These are phyloP conservation scores for Microtus oregoni DNA, from an alignment of 2,113 vertebrate species.

Conservation along the genomic window DNA sequence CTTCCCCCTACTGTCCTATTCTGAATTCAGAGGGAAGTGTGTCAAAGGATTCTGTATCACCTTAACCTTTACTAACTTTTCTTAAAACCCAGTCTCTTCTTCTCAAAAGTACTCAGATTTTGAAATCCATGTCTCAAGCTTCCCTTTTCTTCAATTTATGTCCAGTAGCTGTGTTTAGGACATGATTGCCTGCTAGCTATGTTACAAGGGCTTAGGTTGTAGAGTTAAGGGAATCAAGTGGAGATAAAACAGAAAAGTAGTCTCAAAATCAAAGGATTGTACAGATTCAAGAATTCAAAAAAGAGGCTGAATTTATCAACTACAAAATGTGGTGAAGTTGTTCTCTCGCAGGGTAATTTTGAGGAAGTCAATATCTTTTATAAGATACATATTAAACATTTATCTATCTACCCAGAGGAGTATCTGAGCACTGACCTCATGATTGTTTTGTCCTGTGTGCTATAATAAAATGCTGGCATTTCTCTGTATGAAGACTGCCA, in stretches of 20 bases:
- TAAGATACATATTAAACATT: not conserved
- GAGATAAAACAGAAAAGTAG: not conserved
- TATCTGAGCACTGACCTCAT: no score
- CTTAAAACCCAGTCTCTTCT: not conserved
- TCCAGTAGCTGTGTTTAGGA: not conserved
- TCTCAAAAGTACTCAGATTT: not conserved
- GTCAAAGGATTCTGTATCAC: not conserved
- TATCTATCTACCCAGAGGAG: not conserved
- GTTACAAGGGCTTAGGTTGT: not conserved
- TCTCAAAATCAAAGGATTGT: not conserved
- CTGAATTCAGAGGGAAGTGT: not conserved
- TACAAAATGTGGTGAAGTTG: not conserved
- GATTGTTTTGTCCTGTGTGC: not conserved
- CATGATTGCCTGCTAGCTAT: accelerated
- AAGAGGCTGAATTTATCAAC: not conserved
- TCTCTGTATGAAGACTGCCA: not conserved
- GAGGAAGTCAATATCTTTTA: not conserved
- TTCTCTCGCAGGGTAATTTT: not conserved
- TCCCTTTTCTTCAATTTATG: not conserved
- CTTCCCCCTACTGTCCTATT: accelerated
- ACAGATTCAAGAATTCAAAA: not conserved
- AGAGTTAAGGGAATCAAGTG: not conserved
- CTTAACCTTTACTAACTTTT: not conserved
- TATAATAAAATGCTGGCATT: not conserved
- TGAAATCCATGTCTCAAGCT: not conserved